These are phyloP conservation scores for Achatina immaculata DNA, from an alignment of 1,140 invertebrate species.

Conservation along the genomic window DNA sequence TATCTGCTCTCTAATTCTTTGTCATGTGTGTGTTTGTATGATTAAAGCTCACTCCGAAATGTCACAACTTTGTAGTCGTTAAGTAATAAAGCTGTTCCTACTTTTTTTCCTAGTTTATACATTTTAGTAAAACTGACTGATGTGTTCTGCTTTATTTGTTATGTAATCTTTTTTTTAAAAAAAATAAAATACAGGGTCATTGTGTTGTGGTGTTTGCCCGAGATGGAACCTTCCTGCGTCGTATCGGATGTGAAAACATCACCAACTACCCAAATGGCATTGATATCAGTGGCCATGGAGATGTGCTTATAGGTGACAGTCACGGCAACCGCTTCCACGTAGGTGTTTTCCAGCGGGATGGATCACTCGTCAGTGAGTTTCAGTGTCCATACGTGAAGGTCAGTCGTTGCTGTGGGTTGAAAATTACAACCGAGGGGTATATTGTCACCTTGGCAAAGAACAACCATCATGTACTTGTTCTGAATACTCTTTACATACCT, in stretches of 20 bases:
- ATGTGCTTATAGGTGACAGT: slow-evolving; percentile 95
- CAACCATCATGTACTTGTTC: slow-evolving; percentile 96
- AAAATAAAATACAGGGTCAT: slow-evolving; percentile 78
- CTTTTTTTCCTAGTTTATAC: too few species aligned
- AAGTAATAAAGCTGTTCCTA: too few species aligned
- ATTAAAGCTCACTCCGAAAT: too few species aligned
- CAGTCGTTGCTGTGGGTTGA: slow-evolving; percentile 95
- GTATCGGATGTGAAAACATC: slow-evolving; percentile 94
- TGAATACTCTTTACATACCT: slow-evolving; percentile 91
- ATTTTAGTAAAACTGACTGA: too few species aligned
- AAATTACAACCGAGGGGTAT: slow-evolving; percentile 96
- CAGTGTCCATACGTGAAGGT: slow-evolving; percentile 98
- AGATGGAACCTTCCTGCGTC: slow-evolving; percentile 88
- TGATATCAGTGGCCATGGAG: slow-evolving; percentile 95
- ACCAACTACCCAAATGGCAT: slow-evolving; percentile 98
- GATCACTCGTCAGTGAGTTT: slow-evolving; percentile 90
- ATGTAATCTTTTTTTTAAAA: too few species aligned
- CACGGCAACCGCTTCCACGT: slow-evolving; percentile 98
- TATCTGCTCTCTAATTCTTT: too few species aligned
- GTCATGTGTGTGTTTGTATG: too few species aligned
- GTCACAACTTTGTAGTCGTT: too few species aligned
- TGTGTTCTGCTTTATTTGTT: too few species aligned
- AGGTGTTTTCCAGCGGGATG: slow-evolving; percentile 88
- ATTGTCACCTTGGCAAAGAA: slow-evolving; percentile 97
- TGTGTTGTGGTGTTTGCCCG: slow-evolving; percentile 96